phyloP scores from a whole-genome alignment of 2,888 invertebrate genomes.

The Caradrina clavipalpis region DNA sequence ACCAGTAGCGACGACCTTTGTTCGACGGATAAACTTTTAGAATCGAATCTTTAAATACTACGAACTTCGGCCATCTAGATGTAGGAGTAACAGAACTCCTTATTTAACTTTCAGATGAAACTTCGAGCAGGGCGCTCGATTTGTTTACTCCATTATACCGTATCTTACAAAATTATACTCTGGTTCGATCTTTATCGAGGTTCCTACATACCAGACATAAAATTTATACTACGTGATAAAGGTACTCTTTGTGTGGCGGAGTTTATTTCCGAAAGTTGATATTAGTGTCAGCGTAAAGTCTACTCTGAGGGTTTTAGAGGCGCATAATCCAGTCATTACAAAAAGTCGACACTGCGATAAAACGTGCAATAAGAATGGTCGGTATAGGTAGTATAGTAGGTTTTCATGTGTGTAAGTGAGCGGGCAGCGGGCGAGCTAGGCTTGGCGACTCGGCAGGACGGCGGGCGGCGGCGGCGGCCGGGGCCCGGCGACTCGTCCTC shows the following conservation, averaged over 20 bases:
- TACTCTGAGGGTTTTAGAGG: constrained; percentile 78
- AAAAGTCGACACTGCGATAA: constrained; percentile 82
- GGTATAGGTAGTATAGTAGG: constrained; percentile 59
- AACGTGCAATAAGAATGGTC: constrained; percentile 81
- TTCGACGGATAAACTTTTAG: constrained; percentile 50
- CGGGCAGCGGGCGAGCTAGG: constrained; percentile 62
- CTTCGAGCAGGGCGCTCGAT: constrained; percentile 56
- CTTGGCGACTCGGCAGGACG: constrained; percentile 47
- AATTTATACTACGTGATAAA: constrained; percentile 64
- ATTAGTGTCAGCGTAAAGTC: constrained; percentile 63
- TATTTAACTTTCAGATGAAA: constrained; percentile 76
- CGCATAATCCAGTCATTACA: constrained; percentile 78
- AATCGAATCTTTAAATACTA: constrained; percentile 71
- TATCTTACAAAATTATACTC: constrained; percentile 60
- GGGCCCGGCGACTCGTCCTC: constrained; percentile 71
- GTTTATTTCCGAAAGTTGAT: constrained; percentile 66
- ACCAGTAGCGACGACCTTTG: constrained; percentile 50
- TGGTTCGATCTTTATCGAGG: constrained; percentile 54
- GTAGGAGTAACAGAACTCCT: constrained; percentile 61
- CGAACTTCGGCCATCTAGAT: constrained; percentile 66
- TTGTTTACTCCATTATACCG: constrained; percentile 59
- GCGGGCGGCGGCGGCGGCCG: constrained; percentile 43
- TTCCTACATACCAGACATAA: constrained; percentile 49
- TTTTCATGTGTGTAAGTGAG: constrained; percentile 53
- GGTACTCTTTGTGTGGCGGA: constrained; percentile 62